Evolutionary conservation across 2,888 invertebrate species (phyloP).

Genomic region (Ophioninae sp.): DNA sequence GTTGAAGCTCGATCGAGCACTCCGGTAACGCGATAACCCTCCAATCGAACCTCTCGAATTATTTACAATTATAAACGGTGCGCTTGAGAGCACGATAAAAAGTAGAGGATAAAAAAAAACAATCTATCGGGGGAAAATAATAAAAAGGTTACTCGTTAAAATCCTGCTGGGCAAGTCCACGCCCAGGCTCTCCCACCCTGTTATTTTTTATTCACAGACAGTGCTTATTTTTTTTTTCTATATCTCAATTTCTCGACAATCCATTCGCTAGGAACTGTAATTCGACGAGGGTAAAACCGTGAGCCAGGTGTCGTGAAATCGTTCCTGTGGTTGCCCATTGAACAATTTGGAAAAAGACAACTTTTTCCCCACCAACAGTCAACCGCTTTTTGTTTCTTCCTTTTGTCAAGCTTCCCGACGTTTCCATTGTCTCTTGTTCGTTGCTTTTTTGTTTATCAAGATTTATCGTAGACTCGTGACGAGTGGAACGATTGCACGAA

Average conservation of each 20-base stretch:
- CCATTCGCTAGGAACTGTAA: constrained; percentile 28
- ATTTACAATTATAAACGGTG: constrained; percentile 29
- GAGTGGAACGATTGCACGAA: constrained; percentile 34
- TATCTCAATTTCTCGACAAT: constrained; percentile 8
- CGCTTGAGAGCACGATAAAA: constrained; percentile 7
- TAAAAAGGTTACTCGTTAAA: constrained; percentile 24
- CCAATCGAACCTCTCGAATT: constrained; percentile 45
- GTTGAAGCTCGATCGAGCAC: constrained; percentile 13
- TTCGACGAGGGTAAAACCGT: constrained; percentile 29
- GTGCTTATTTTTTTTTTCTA: constrained; percentile 2
- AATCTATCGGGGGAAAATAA: neutral
- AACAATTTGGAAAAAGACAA: constrained; percentile 21
- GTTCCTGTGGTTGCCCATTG: constrained; percentile 32
- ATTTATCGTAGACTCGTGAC: constrained; percentile 33
- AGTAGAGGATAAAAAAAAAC: neutral
- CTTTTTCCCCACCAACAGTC: neutral
- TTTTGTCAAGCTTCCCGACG: neutral
- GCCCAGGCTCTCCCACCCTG: constrained; percentile 7
- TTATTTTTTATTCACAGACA: constrained; percentile 24
- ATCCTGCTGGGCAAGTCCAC: constrained; percentile 18
- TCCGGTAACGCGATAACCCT: constrained; percentile 25
- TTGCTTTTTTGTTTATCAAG: constrained; percentile 47
- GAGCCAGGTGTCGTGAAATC: constrained; percentile 57
- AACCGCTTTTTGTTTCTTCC: constrained; percentile 23
- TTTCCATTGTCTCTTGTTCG: constrained; percentile 28